These are phyloP conservation scores for Subacronicta megacephala DNA, from an alignment of 2,888 invertebrate species.

Conservation along the genomic window DNA sequence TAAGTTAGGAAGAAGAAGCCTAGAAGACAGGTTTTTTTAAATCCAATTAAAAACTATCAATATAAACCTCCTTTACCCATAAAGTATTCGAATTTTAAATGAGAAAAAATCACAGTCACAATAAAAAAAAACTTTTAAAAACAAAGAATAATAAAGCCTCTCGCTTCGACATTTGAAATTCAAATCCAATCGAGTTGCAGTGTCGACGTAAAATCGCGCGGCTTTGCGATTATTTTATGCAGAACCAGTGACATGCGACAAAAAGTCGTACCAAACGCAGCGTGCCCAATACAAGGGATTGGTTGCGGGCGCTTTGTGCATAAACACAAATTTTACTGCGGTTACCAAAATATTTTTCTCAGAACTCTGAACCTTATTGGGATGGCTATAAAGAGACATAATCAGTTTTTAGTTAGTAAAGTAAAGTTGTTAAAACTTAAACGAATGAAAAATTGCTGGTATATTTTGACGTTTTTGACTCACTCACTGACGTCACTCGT, in stretches of 20 bases:
- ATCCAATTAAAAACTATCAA: too few species aligned
- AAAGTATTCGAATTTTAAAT: constrained; percentile 11
- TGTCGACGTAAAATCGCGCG: constrained; percentile 44
- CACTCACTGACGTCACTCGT: constrained; percentile 55
- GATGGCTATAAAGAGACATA: neutral
- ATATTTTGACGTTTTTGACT: constrained; percentile 51
- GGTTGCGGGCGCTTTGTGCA: constrained; percentile 54
- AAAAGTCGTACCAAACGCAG: constrained; percentile 48
- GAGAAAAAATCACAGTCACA: constrained; percentile 3
- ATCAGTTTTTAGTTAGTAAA: neutral
- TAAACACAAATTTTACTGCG: constrained; percentile 22
- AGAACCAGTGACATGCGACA: constrained; percentile 45
- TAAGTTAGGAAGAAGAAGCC: too few species aligned
- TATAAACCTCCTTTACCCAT: too few species aligned
- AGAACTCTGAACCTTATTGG: constrained; percentile 1
- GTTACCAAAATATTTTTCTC: neutral
- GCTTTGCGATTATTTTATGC: constrained; percentile 48
- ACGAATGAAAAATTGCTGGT: constrained; percentile 53
- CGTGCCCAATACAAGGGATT: constrained; percentile 63
- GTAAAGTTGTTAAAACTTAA: constrained; percentile 29
- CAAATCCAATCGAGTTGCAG: constrained; percentile 38
- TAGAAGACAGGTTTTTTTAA: too few species aligned
- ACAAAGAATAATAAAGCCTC: constrained; percentile 45
- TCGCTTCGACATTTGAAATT: constrained; percentile 44
- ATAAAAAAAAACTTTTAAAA: constrained; percentile 25